Evolutionary conservation across 2,888 invertebrate genomes (phyloP).

Genomic region (Synanthedon myopaeformis): DNA sequence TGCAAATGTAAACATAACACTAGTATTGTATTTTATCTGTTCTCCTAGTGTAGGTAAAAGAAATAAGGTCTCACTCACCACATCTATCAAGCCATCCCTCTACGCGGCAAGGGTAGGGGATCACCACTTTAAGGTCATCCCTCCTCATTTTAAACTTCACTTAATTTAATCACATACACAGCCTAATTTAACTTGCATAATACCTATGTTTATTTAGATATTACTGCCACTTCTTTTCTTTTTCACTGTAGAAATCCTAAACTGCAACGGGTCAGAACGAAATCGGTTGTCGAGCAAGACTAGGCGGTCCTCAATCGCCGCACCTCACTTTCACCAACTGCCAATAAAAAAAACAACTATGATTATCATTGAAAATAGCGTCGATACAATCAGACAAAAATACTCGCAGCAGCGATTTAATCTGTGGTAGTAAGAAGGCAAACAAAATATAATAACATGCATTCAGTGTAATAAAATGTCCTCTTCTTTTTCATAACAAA

Average conservation of each 20-base stretch:
- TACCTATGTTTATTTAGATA: not conserved
- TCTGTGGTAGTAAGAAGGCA: too few species aligned
- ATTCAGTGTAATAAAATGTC: too few species aligned
- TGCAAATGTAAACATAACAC: constrained; percentile 10
- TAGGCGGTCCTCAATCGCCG: constrained; percentile 20
- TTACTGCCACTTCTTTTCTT: constrained; percentile 6
- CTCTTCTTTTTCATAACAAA: too few species aligned
- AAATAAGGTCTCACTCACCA: constrained; percentile 33
- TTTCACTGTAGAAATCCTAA: constrained; percentile 1
- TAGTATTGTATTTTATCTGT: constrained; percentile 1
- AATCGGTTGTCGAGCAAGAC: not conserved
- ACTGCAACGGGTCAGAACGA: not conserved
- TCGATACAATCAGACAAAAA: constrained; percentile 14
- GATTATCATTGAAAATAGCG: constrained; percentile 22
- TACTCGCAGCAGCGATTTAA: constrained; percentile 1
- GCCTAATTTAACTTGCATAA: constrained; percentile 4
- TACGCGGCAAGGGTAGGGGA: constrained; percentile 55
- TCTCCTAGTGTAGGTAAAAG: not conserved
- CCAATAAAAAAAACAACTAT: constrained; percentile 28
- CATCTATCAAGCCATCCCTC: constrained; percentile 64
- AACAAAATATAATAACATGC: too few species aligned
- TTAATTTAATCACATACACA: constrained; percentile 29
- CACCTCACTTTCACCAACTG: constrained; percentile 59
- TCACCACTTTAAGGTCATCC: constrained; percentile 34
- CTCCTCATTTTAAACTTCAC: constrained; percentile 41